Base-by-base conservation (phyloP, 2,113 vertebrate genomes). In the Ammodytes dubius region DNA sequence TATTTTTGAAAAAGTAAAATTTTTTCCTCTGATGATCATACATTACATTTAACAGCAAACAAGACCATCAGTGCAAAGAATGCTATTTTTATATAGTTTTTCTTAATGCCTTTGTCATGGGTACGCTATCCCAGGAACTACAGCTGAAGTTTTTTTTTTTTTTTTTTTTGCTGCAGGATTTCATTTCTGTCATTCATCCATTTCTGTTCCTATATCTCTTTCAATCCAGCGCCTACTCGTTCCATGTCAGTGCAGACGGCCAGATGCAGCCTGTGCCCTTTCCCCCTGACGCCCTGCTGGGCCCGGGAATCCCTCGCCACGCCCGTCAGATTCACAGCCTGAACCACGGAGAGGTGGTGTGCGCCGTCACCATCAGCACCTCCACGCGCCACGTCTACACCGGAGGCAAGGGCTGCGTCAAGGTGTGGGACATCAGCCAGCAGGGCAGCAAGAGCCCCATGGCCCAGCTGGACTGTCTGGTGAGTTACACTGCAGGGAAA, bases 221-320 rank as follows among this genome's bases (percentile, higher is more conserved):
- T 10, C 43, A 27, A 52, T 42, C 13, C 88, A 97, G 96, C 0
- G 96, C 96, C 66, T 96, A 95, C 76, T 97, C 97, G 4, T 97
- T 97, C 93, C 96, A 96, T 0, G 95, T 98, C 86, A 96, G 97
- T 0, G 96, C 96, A 0, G 97, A 98, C 0, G 96, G 97, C n/a
- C 97, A 98, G 94, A 97, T 98, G 97, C 97, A 97, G 90, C 95
- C 97, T 0, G 97, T 97, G 77, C 97, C 97, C 17, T 98, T 98
- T 86, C 97, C 96, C 0, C 95, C 96, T 0, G 96, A 97, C 0
- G 96, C 96, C 63, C 94, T 97, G 40, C 88, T 96, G 0, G 96
- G 96, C 57, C 95, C 96, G 0, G 93, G 96, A 19, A 96, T 97
- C 87, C 96, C 96, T 13, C 96, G 95, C 1, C 96, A 96, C 3